Evolutionary conservation across 2,797 vertebrate genomes (phyloP), one percentile per base, ranked within the genome.

Genomic region (Megaceryle alcyon): DNA sequence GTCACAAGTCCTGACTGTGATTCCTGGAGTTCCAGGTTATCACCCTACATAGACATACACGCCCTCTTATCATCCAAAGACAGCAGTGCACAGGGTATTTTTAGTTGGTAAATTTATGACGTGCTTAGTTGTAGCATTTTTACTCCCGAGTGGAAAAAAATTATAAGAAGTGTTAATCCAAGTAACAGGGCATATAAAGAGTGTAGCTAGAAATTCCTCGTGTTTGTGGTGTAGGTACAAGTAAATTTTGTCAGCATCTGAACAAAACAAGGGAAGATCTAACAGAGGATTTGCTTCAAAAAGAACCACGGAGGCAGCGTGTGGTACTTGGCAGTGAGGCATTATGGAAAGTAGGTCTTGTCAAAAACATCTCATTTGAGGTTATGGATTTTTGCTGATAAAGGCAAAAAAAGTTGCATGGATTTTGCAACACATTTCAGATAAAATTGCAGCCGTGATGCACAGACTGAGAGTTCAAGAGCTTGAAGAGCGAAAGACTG

Each of bases 171-270:
- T 22, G 11, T 54, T 78, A 78, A 83, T 68, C 31, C 76, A 35
- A 49, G 26, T 19, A 25, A 48, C 7, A 9, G 51, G 4, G 2
- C 20, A 19, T 39, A 14, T 3, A 5, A 54, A 39, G 19, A 53
- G 18, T 0, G 5, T 4, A 23, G 68, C 0, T 7, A 39, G 82
- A 48, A 91, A 71, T 51, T 43, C 20, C 1, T 19, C 0, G 0
- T 18, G 39, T 6, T 23, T 39, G 60, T 39, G 25, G n/a, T 0
- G 0, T 23, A 28, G 70, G 53, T 25, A 13, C 54, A 43, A 60
- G 57, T 29, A 22, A 72, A 43, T 20, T 51, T 82, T 17, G 10
- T 29, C 5, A 19, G 71, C 39, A 44, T 53, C 49, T 37, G 66
- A 91, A 29, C 9, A 4, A 16, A 83, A 41, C 21, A 9, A 76